phyloP scores from a whole-genome alignment of 2,888 invertebrate genomes.

The Pristionchus maxplancki region DNA sequence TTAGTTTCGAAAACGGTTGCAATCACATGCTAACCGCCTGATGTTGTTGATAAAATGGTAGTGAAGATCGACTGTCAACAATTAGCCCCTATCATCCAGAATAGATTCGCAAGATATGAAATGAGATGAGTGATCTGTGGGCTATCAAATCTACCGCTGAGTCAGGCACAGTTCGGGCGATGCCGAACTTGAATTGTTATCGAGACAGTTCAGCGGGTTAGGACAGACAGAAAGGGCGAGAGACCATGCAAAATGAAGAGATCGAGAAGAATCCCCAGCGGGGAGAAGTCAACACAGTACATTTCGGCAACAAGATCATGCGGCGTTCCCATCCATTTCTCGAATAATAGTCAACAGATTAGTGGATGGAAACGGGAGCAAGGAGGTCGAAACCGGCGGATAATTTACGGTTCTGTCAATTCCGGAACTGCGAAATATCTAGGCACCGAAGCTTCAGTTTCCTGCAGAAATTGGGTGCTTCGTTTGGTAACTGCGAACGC shows the following conservation, averaged over 20 bases:
- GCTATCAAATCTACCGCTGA: not conserved
- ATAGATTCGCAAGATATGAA: not conserved
- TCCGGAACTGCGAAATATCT: too few relatives aligned
- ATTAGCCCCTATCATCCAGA: not conserved
- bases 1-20: not conserved
- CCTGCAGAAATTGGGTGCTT: not conserved
- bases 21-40: not conserved
- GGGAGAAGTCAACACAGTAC: not conserved
- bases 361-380: not conserved
- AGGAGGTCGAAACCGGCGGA: not conserved
- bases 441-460: not conserved
- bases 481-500: not conserved
- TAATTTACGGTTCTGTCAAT: not conserved
- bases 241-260: not conserved
- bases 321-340: not conserved
- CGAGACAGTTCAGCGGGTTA: not conserved
- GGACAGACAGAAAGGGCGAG: not conserved
- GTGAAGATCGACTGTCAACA: not conserved
- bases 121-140: not conserved
- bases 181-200: not conserved
- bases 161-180: not conserved
- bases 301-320: conserved; percentile 1
- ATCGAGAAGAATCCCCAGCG: not conserved
- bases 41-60: not conserved
- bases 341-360: conserved; percentile 32